Evolutionary conservation across 2,797 vertebrate species (phyloP), one percentile per base, ranked within the genome.

Genomic region (Eleutherodactylus coqui): DNA sequence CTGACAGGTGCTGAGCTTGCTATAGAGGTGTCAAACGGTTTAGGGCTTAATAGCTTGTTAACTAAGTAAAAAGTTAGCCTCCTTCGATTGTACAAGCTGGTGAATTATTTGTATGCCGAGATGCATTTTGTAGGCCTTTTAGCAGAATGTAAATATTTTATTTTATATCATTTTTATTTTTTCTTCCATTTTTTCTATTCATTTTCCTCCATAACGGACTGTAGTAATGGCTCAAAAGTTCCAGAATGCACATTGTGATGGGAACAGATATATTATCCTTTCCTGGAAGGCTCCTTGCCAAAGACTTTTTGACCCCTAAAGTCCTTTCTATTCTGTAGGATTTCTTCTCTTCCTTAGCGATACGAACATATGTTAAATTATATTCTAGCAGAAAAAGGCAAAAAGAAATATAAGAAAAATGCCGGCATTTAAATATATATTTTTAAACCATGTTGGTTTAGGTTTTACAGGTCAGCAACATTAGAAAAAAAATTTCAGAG

Each of bases 301-400:
- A 77, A 90, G 85, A 75, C 81, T 58, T 82, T 29, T 64, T 3
- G 60, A 81, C 89, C 64, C 90, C 85, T 72, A 79, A 88, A 89
- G 83, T 90, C 88, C 84, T 89, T 75, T 73, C 62, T 72, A 87
- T 90, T 90, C 76, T 88, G 86, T 90, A 92, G 89, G 88, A 87
- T 93, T 94, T 91, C 90, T 88, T 92, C 91, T 17, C 29, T 90
- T 86, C 69, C 73, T 72, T 64, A 51, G 79, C 89, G 87, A 79
- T 41, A 72, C 29, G 82, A 89, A 27, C 70, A 80, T 86, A 75
- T 87, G 90, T 24, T 82, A 58, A 53, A 34, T 34, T 24, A 11
- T 19, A 47, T 19, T 19, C 7, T 41, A 58, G 29, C 36, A 1
- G 9, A 21, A 13, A 29, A 75, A 51, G n/a, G n/a, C n/a, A 34